Percentiles rank a stretch among this genome's conserved stretches.
Conservation (phyloP, 2,888 invertebrate genomes). For the Latrodectus elegans region DNA sequence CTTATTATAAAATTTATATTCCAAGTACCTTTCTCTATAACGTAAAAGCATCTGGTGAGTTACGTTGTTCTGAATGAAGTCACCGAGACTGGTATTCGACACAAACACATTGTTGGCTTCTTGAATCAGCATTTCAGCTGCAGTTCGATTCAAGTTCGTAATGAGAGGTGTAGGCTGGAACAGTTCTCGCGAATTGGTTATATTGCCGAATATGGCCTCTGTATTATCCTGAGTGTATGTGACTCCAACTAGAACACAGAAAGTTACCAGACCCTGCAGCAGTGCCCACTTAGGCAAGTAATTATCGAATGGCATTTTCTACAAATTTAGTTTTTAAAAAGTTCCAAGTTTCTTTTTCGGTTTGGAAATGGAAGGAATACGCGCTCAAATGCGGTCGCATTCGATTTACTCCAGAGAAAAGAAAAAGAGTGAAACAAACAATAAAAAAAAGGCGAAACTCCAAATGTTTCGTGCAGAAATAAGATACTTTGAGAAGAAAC, state of each 20-base stretch:
- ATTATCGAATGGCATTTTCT: neutral
- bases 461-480: conserved; percentile 3
- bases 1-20: neutral
- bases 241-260: conserved; percentile 12
- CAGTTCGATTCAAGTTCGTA: conserved; percentile 34
- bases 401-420: neutral
- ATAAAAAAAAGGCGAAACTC: neutral
- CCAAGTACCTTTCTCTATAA: conserved; percentile 64
- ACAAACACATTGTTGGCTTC: conserved; percentile 59
- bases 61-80: conserved; percentile 57
- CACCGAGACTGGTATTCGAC: conserved; percentile 63
- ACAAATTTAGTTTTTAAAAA: no score
- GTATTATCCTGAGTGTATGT: neutral
- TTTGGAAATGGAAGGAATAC: no score
- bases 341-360: no score
- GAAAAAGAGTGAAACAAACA: neutral
- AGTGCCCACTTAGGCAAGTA: neutral
- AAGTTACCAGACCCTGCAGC: neutral
- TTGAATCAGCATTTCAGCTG: conserved; percentile 31
- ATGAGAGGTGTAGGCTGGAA: conserved; percentile 56
- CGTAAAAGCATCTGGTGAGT: conserved; percentile 59
- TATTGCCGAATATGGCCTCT: neutral
- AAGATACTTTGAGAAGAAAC: conserved; percentile 36
- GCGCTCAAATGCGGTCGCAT: no score
- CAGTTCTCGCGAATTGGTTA: conserved; percentile 17